Evolutionary conservation across 2,888 invertebrate species (phyloP), one percentile per base, ranked within the genome.

Genomic region (Gari tellinella): DNA sequence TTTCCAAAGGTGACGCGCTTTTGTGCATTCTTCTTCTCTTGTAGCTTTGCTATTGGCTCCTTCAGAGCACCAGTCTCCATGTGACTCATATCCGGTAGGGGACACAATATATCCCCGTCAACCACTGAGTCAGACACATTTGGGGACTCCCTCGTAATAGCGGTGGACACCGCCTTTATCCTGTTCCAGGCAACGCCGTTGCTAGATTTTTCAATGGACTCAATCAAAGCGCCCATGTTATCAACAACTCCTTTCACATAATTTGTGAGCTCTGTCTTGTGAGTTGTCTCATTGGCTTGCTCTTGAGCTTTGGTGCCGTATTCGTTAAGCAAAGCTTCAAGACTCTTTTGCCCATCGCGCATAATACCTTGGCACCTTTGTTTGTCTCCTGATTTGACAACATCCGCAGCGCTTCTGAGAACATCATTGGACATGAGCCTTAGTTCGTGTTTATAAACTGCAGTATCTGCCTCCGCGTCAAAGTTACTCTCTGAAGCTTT

Each of bases 131-230:
- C 68, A 7, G 84, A 72, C 0, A 80, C 74, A 19, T 78, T 85
- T 10, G 87, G 87, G 0, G 82, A 52, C 60, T 87, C 85, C 40
- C 87, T 63, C 10, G 70, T 52, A 19, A 87, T 82, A 3, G 87
- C 83, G 0, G 87, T 86, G 0, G 85, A 84, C 12, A 86, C 82
- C 8, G 86, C 81, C 51, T 86, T 86, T 19, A 85, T 77, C 61
- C 67, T 80, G 31, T 80, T 72, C 87, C 87, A 87, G 17, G 79
- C 65, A 38, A 79, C 72, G 0, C 82, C 77, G 3, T 70, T 46
- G 15, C 55, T 52, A 4, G 67, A 46, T 14, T 58, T 38, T 26
- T 83, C 73, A 4, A 87, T 74, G 1, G 70, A 67, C 3, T 73
- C 61, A 12, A 83, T 72, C 41, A 87, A 68, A n/a, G 61, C 76